These are phyloP conservation scores for Aethina tumida DNA, from an alignment of 1,140 invertebrate species.

Conservation along the genomic window DNA sequence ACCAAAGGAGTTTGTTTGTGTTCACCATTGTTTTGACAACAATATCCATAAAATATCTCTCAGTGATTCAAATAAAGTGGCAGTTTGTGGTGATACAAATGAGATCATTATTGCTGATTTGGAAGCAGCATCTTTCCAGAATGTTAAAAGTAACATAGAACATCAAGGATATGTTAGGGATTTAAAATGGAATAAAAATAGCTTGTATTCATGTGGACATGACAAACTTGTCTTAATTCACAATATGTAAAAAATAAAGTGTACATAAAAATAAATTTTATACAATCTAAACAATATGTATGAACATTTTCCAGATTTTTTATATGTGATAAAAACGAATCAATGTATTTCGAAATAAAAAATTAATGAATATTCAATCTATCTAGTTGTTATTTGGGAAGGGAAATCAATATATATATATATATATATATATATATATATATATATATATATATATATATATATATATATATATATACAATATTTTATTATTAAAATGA, in stretches of 20 bases:
- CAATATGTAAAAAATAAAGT: constrained; percentile 6
- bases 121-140: constrained; percentile 14
- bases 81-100: constrained; percentile 24
- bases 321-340: too few species aligned
- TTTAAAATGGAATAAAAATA: constrained; percentile 22
- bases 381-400: too few species aligned
- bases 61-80: constrained; percentile 17
- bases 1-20: constrained; percentile 23
- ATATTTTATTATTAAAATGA: too few species aligned
- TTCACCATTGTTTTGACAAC: constrained; percentile 18
- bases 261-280: too few species aligned
- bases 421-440: too few species aligned
- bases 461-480: too few species aligned
- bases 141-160: constrained; percentile 17
- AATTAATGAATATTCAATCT: too few species aligned
- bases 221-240: constrained; percentile 20
- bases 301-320: too few species aligned
- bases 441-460: too few species aligned
- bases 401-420: too few species aligned
- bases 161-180: constrained; percentile 23
- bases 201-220: constrained; percentile 29
- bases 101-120: constrained; percentile 22
- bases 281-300: too few species aligned
- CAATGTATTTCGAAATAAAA: too few species aligned
- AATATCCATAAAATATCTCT: constrained; percentile 19